Evolutionary conservation across 2,113 vertebrate genomes (phyloP).

Genomic region (Corythaeola cristata): DNA sequence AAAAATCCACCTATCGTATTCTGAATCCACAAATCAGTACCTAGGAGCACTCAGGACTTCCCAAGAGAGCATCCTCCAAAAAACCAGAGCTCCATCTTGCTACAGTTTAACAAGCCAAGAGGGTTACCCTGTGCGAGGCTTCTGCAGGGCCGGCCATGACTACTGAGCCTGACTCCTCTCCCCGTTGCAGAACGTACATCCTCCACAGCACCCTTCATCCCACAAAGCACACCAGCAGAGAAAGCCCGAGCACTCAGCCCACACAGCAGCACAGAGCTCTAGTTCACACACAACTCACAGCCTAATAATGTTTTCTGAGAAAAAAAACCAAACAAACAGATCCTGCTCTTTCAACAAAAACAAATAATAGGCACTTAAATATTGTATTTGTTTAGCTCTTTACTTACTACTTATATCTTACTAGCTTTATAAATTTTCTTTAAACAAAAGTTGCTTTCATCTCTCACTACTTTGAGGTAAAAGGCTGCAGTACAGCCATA

Average conservation of each 20-base stretch:
- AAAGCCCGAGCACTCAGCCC: not conserved
- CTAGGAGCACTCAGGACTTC: not conserved
- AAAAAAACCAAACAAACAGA: not conserved
- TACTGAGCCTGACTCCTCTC: not conserved
- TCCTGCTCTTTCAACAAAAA: not conserved
- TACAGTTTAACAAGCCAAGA: not conserved
- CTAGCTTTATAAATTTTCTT: not conserved
- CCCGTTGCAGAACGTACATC: fast-evolving
- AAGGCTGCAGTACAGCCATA: not conserved
- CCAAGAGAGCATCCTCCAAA: not conserved
- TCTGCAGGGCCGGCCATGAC: not conserved
- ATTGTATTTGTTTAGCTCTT: not conserved
- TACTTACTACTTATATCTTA: not conserved
- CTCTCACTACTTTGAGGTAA: not conserved
- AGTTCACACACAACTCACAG: not conserved
- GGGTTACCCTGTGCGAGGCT: not conserved
- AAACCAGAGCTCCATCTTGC: not conserved
- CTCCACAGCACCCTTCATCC: not conserved
- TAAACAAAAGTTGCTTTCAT: not conserved
- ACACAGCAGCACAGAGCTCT: not conserved
- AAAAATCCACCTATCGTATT: not conserved
- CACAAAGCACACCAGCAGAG: not conserved
- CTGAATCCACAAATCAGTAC: slow-evolving; percentile 9
- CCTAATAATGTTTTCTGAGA: not conserved
- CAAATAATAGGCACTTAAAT: not conserved